Evolutionary conservation across 53 echinoderm and acorn worm genomes (phyloP).

Genomic region (Arbacia lixula): DNA sequence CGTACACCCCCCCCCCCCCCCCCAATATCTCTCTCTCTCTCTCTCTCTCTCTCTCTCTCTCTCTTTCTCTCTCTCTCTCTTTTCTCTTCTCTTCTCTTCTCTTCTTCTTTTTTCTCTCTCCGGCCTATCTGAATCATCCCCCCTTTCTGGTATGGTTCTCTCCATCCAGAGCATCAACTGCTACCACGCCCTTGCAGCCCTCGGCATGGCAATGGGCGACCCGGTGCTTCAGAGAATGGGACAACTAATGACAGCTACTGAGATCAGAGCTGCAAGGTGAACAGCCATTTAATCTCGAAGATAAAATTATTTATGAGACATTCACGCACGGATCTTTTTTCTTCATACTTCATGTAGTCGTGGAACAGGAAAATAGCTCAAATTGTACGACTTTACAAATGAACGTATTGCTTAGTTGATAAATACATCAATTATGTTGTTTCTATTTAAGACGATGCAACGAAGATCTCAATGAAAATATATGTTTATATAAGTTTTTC

Average conservation of each 20-base stretch:
- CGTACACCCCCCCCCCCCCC: too few relatives aligned
- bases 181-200: conserved; percentile 83
- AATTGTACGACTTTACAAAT: too few relatives aligned
- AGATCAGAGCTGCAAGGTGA: conserved; percentile 66
- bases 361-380: not conserved
- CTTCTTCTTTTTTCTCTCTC: not conserved
- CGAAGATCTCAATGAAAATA: too few relatives aligned
- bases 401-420: too few relatives aligned
- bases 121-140: not conserved
- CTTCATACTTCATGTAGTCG: too few relatives aligned
- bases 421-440: too few relatives aligned
- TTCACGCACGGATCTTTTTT: too few relatives aligned
- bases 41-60: too few relatives aligned
- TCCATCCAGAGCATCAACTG: conserved; percentile 72
- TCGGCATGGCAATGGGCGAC: conserved; percentile 73
- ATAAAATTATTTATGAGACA: not conserved
- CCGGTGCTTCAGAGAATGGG: conserved; percentile 60
- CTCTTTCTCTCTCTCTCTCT: not conserved
- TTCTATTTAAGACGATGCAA: too few relatives aligned
- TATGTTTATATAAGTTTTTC: too few relatives aligned
- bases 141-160: not conserved
- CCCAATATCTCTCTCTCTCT: too few relatives aligned
- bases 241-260: conserved; percentile 74
- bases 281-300: not conserved
- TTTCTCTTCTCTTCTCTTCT: not conserved